phyloP scores from a whole-genome alignment of 2,797 vertebrate species.

The Ispidina lecontei region DNA sequence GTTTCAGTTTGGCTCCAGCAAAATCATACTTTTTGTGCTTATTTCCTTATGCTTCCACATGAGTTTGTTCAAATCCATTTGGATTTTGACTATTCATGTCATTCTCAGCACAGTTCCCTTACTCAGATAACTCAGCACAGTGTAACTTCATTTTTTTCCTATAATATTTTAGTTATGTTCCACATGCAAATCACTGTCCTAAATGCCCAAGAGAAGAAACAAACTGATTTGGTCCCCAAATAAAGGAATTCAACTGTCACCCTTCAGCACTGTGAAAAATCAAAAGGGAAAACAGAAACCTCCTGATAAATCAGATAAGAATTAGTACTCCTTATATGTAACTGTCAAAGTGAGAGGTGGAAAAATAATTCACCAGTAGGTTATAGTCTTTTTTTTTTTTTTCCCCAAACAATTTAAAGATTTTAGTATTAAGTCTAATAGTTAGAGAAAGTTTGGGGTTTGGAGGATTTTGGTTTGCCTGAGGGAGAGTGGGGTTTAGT shows the following conservation, averaged over 20 bases:
- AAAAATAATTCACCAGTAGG: background rate
- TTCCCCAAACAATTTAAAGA: background rate
- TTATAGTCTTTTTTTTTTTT: background rate
- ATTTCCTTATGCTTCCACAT: background rate
- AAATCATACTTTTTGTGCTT: background rate
- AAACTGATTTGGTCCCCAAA: background rate
- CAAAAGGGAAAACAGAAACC: background rate
- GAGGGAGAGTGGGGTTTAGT: background rate
- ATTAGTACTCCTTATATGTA: background rate
- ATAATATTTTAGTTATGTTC: background rate
- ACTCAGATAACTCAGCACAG: background rate
- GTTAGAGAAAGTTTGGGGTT: background rate
- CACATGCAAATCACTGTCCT: background rate
- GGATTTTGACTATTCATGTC: background rate
- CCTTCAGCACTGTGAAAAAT: background rate
- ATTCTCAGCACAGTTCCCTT: background rate
- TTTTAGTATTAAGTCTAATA: background rate
- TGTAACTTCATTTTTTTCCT: background rate
- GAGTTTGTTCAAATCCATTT: background rate
- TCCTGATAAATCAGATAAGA: background rate
- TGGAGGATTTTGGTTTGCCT: rapidly evolving
- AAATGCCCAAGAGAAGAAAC: background rate
- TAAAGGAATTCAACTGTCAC: background rate
- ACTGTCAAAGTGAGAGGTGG: background rate
- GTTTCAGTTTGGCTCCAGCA: background rate